Percentiles rank a stretch among this genome's conserved stretches.
These are phyloP conservation scores for Tragelaphus strepsiceros DNA, from an alignment of 2,113 vertebrate species.

Conservation along the genomic window DNA sequence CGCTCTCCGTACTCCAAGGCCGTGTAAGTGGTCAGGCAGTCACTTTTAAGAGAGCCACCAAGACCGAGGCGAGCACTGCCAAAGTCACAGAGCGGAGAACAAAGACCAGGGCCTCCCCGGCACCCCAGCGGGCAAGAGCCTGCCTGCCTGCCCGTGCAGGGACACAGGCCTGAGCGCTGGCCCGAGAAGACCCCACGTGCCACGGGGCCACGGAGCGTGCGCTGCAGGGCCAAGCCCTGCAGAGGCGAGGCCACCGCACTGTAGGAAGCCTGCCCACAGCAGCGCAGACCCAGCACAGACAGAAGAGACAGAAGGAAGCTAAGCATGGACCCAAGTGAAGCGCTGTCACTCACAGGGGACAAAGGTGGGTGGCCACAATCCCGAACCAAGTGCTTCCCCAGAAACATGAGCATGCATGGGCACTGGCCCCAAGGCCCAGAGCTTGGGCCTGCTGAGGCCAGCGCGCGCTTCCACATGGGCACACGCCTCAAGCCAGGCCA, in stretches of 20 bases:
- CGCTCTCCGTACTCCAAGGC: neutral
- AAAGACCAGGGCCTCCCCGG: neutral
- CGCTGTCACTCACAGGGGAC: neutral
- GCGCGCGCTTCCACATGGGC: neutral
- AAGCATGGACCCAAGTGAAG: neutral
- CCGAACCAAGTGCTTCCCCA: neutral
- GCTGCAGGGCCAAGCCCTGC: neutral
- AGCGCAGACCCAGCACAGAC: neutral
- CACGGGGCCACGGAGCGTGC: accelerated
- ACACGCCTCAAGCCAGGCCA: neutral
- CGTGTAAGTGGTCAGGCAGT: neutral
- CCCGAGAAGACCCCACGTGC: neutral
- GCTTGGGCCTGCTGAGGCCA: neutral
- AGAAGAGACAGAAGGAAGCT: neutral
- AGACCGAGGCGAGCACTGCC: neutral
- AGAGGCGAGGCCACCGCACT: neutral
- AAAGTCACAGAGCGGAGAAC: neutral
- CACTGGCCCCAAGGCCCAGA: neutral
- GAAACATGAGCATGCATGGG: neutral
- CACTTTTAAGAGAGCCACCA: neutral
- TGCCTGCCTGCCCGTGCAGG: neutral
- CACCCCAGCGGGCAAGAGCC: accelerated
- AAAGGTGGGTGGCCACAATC: neutral
- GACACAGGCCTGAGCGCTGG: neutral
- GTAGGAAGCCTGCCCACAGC: neutral